phyloP scores from a whole-genome alignment of 2,797 vertebrate species.

The Leptatherina wallacei region DNA sequence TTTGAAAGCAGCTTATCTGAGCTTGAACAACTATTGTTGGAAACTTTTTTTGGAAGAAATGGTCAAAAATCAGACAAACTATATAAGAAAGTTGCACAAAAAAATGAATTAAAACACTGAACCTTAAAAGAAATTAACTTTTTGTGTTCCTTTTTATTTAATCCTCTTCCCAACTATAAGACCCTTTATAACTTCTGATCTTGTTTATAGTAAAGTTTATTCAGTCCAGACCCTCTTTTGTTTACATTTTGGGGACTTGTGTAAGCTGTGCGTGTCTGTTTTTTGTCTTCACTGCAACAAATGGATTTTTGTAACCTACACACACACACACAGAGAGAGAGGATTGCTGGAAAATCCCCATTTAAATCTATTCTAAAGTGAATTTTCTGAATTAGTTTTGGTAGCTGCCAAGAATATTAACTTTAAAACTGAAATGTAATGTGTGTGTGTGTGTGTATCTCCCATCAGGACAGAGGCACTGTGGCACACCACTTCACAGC shows the following conservation, averaged over 20 bases:
- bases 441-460: neutral
- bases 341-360: too few relatives aligned
- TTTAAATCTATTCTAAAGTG: too few relatives aligned
- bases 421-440: neutral
- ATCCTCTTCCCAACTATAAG: too few relatives aligned
- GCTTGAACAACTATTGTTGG: too few relatives aligned
- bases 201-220: neutral
- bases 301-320: too few relatives aligned
- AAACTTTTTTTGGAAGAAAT: too few relatives aligned
- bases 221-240: neutral
- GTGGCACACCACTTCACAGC: slow-evolving; percentile 88
- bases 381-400: neutral
- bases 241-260: neutral
- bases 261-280: neutral
- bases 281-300: neutral
- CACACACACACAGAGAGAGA: too few relatives aligned
- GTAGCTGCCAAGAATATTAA: neutral
- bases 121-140: neutral
- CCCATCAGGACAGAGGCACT: slow-evolving; percentile 79
- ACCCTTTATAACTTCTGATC: too few relatives aligned
- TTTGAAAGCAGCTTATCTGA: neutral
- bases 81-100: too few relatives aligned
- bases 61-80: too few relatives aligned
- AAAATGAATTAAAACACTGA: too few relatives aligned
- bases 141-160: too few relatives aligned